phyloP scores from a whole-genome alignment of 2,888 invertebrate genomes.

The Rhorus exstirpatorius region DNA sequence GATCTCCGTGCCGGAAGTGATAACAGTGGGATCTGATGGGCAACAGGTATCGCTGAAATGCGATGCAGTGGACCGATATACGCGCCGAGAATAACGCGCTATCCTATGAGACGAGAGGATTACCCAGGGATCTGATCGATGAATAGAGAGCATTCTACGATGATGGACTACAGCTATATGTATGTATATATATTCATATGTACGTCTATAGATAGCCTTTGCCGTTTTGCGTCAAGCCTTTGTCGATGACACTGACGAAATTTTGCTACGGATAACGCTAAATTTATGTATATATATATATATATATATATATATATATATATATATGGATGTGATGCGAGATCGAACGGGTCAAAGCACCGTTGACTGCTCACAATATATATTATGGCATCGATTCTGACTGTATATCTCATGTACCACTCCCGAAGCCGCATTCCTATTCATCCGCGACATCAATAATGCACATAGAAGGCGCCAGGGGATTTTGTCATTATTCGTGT shows the following conservation, averaged over 20 bases:
- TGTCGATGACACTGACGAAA: slow-evolving; percentile 41
- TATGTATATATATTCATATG: slow-evolving; percentile 8
- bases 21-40: slow-evolving; percentile 51
- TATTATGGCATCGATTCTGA: background rate
- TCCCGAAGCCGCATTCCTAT: slow-evolving; percentile 2
- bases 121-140: slow-evolving; percentile 34
- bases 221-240: slow-evolving; percentile 25
- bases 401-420: background rate
- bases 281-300: background rate
- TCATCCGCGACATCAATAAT: slow-evolving; percentile 13
- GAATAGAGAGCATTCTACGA: slow-evolving; percentile 21
- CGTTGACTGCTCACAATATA: background rate
- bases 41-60: slow-evolving; percentile 62
- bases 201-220: background rate
- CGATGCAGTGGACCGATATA: slow-evolving; percentile 17
- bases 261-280: slow-evolving; percentile 5
- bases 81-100: slow-evolving; percentile 19
- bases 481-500: too few species aligned
- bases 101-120: slow-evolving; percentile 41
- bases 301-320: background rate
- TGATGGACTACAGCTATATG: background rate
- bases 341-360: background rate
- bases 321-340: background rate
- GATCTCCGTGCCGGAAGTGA: slow-evolving; percentile 54
- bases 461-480: slow-evolving; percentile 17